Conservation (phyloP, 2,113 vertebrate species). For the Microcebus jonahi region DNA sequence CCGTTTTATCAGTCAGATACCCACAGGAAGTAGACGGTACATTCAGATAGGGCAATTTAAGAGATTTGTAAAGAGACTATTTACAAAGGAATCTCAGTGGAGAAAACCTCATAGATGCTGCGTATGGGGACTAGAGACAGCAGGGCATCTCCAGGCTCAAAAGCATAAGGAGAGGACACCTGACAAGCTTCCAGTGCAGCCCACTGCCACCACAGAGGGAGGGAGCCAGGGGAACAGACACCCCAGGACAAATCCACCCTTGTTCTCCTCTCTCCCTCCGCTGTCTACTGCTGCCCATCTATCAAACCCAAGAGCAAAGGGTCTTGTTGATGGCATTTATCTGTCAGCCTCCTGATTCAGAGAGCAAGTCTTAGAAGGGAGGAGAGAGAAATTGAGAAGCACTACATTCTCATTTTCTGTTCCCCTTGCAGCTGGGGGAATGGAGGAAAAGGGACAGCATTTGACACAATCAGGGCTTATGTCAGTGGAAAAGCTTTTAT, state of each 20-base stretch:
- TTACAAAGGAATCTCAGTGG: background rate
- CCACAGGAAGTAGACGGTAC: background rate
- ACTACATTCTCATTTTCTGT: background rate
- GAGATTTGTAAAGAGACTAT: background rate
- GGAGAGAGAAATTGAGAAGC: background rate
- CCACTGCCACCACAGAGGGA: background rate
- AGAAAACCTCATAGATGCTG: background rate
- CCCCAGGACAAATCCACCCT: background rate
- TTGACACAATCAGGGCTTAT: background rate
- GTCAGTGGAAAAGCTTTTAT: background rate
- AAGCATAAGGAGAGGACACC: background rate
- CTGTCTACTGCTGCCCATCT: background rate
- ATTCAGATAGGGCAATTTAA: background rate
- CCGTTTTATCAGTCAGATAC: background rate
- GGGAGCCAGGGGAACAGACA: background rate
- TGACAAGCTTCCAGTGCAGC: background rate
- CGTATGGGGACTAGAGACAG: background rate
- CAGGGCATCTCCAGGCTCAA: background rate
- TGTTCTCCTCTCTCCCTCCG: background rate
- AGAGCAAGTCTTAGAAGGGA: background rate
- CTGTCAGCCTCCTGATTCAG: background rate
- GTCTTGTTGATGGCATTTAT: background rate
- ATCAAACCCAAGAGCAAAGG: background rate
- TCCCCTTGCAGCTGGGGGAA: background rate
- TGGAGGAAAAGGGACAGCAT: too few relatives aligned